phyloP scores from a whole-genome alignment of 2,113 vertebrate genomes.

The Amblyornis subalaris region DNA sequence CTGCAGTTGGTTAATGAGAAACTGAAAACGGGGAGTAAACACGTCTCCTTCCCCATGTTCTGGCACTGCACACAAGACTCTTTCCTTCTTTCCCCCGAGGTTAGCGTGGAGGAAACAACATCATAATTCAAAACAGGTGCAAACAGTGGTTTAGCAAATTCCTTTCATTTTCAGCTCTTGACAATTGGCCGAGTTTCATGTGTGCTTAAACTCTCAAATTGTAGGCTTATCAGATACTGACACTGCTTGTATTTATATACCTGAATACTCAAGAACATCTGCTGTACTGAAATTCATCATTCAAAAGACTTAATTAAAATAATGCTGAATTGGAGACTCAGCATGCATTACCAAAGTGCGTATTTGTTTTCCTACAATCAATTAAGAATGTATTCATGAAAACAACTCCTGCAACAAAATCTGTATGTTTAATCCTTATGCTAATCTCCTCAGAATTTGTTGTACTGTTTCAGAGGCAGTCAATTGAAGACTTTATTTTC shows the following conservation, averaged over 20 bases:
- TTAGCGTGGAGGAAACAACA: background rate
- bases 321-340: constrained; percentile 40
- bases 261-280: constrained; percentile 65
- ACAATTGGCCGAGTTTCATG: constrained; percentile 9
- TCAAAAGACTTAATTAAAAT: constrained; percentile 67
- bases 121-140: constrained; percentile 44
- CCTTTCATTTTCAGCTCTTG: constrained; percentile 14
- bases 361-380: constrained; percentile 66
- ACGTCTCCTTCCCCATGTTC: background rate
- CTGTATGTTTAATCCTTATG: constrained; percentile 58
- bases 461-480: constrained; percentile 32
- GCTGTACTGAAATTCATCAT: constrained; percentile 42
- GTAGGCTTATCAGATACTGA: constrained; percentile 37
- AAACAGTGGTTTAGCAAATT: constrained; percentile 19
- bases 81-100: background rate
- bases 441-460: constrained; percentile 48
- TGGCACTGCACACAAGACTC: background rate
- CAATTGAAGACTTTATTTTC: constrained; percentile 45
- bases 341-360: constrained; percentile 27
- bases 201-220: constrained; percentile 35
- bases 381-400: constrained; percentile 66
- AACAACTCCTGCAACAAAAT: constrained; percentile 65
- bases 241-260: constrained; percentile 49
- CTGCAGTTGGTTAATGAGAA: background rate
- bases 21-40: background rate